phyloP scores from a whole-genome alignment of 2,888 invertebrate species.

The Agapostemon virescens region DNA sequence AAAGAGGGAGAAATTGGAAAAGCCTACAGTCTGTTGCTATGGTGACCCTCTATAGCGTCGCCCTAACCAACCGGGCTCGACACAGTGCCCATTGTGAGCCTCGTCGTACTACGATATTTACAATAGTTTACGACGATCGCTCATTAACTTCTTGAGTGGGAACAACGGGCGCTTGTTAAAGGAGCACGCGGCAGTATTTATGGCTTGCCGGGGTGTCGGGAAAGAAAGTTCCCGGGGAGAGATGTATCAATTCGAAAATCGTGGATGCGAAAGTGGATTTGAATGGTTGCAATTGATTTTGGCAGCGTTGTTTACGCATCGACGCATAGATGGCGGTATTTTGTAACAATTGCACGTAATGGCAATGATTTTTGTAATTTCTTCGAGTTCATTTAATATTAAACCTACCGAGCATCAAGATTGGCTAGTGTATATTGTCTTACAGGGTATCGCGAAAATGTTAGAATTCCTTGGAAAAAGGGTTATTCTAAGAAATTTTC shows the following conservation, averaged over 20 bases:
- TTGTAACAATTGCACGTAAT: not conserved
- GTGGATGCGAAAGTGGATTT: not conserved
- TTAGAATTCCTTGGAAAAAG: no score
- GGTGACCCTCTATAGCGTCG: constrained; percentile 69
- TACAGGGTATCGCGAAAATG: no score
- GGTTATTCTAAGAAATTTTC: no score
- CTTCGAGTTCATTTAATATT: not conserved
- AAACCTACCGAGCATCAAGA: no score
- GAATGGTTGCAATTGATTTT: not conserved
- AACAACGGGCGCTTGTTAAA: constrained; percentile 30
- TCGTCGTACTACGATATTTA: constrained; percentile 40
- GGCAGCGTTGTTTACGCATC: not conserved
- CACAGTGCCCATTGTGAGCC: constrained; percentile 38
- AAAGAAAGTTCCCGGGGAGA: not conserved
- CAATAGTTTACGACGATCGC: constrained; percentile 35
- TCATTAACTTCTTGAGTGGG: constrained; percentile 51
- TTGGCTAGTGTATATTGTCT: no score
- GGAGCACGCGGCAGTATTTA: constrained; percentile 31
- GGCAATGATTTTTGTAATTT: not conserved
- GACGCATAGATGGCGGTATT: not conserved
- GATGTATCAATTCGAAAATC: not conserved
- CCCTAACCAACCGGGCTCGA: constrained; percentile 50
- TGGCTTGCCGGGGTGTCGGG: not conserved
- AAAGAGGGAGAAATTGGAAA: constrained; percentile 68
- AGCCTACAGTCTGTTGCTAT: constrained; percentile 74